Evolutionary conservation across 2,888 invertebrate genomes (phyloP).

Genomic region (Drosophila mettleri): DNA sequence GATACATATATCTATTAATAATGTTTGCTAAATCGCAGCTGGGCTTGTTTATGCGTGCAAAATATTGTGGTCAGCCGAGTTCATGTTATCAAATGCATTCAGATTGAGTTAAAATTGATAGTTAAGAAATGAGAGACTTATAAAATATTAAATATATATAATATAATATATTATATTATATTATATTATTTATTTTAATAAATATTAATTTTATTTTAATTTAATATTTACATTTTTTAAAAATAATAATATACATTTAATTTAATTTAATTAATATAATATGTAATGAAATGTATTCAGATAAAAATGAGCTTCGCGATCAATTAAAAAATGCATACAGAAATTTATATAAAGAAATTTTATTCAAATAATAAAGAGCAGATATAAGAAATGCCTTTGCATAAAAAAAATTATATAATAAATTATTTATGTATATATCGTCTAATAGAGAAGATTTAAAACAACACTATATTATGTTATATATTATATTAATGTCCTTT

Average conservation of each 20-base stretch:
- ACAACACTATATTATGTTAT: too few relatives aligned
- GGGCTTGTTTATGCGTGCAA: conserved; percentile 26
- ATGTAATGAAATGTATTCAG: neutral
- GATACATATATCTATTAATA: conserved; percentile 40
- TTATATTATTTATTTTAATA: neutral
- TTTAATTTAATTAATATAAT: neutral
- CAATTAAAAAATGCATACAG: neutral
- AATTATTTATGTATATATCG: too few relatives aligned
- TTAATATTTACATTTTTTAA: neutral
- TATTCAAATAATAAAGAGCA: too few relatives aligned
- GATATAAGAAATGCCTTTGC: too few relatives aligned
- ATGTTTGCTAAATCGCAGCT: conserved; percentile 50
- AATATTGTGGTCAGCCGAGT: conserved; percentile 15
- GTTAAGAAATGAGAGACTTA: too few relatives aligned
- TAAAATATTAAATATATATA: too few relatives aligned
- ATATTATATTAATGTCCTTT: too few relatives aligned
- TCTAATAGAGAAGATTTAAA: too few relatives aligned
- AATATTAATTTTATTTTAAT: neutral
- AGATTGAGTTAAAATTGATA: neutral
- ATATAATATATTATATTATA: too few relatives aligned
- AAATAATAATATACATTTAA: neutral
- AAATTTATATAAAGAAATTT: too few relatives aligned
- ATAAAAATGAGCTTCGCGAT: neutral
- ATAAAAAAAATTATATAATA: too few relatives aligned
- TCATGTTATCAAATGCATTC: neutral